Evolutionary conservation across 1,140 invertebrate species (phyloP).

Genomic region (Bombus breviceps): DNA sequence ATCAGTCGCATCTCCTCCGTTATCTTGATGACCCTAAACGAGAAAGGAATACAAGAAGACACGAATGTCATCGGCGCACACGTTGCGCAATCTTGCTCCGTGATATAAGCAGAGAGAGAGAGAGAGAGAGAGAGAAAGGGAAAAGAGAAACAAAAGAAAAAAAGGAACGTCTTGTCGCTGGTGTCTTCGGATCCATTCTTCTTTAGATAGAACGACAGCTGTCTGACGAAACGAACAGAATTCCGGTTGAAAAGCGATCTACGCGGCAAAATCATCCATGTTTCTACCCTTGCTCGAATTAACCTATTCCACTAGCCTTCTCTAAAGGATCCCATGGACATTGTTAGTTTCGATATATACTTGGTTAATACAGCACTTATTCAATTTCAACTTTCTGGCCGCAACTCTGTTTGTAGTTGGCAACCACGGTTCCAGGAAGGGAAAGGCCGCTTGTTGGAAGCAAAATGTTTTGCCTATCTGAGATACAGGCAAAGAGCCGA

Average conservation of each 20-base stretch:
- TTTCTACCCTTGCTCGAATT: background rate
- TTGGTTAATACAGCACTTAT: background rate
- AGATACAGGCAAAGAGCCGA: slow-evolving; percentile 2
- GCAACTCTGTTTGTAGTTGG: background rate
- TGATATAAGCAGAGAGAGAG: slow-evolving; percentile 10
- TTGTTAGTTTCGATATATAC: background rate
- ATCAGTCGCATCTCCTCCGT: slow-evolving; percentile 67
- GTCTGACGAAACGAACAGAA: slow-evolving; percentile 49
- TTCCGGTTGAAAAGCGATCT: slow-evolving; percentile 42
- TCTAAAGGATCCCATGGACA: background rate
- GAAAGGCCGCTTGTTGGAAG: no score
- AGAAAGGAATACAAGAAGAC: slow-evolving; percentile 61
- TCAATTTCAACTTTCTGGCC: background rate
- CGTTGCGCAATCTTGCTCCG: slow-evolving; percentile 62
- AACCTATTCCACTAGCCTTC: background rate
- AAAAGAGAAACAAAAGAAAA: background rate
- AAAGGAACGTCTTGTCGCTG: slow-evolving; percentile 20
- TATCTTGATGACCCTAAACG: slow-evolving; percentile 74
- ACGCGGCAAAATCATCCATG: slow-evolving; percentile 27
- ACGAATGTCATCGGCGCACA: slow-evolving; percentile 60
- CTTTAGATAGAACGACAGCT: slow-evolving; percentile 58
- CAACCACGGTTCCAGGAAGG: no score
- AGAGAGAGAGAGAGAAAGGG: background rate
- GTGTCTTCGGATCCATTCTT: slow-evolving; percentile 33
- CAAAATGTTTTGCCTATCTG: no score